Evolutionary conservation across 2,888 invertebrate species (phyloP).

Genomic region (Sicus ferrugineus): DNA sequence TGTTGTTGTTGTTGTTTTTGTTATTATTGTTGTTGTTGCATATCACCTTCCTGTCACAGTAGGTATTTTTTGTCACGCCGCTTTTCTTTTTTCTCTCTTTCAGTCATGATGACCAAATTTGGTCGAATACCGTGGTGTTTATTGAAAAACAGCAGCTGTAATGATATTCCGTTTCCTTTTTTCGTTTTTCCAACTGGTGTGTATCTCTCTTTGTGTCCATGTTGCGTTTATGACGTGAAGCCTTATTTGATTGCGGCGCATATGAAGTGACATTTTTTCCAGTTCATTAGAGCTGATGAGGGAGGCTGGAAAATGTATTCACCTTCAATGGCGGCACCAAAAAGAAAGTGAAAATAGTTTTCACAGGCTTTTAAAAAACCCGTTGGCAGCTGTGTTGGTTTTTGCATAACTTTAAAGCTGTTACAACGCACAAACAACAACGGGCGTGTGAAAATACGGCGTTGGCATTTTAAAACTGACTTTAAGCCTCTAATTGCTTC

Average conservation of each 20-base stretch:
- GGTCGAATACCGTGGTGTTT: conserved; percentile 23
- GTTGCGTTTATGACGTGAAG: conserved; percentile 32
- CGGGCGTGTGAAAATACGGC: conserved; percentile 6
- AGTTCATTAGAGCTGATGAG: conserved; percentile 27
- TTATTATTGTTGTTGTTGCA: neutral
- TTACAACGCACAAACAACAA: neutral
- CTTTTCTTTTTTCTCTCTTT: conserved; percentile 11
- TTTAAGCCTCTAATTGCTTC: neutral
- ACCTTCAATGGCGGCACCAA: neutral
- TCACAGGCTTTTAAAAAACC: neutral
- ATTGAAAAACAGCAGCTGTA: conserved; percentile 16
- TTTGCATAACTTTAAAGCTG: too few species aligned
- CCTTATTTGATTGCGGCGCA: conserved; percentile 31
- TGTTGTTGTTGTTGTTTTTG: neutral
- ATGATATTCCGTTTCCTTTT: neutral
- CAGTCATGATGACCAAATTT: conserved; percentile 23
- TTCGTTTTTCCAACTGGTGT: neutral
- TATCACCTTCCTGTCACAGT: neutral
- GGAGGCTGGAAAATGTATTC: conserved; percentile 8
- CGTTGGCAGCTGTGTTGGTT: too few species aligned
- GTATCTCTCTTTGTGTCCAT: neutral
- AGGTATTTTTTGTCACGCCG: conserved; percentile 13
- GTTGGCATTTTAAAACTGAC: neutral
- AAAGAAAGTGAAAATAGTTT: conserved; percentile 4
- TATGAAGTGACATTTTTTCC: conserved; percentile 27